phyloP scores from a whole-genome alignment of 2,888 invertebrate species.

The Hemaris fuciformis region DNA sequence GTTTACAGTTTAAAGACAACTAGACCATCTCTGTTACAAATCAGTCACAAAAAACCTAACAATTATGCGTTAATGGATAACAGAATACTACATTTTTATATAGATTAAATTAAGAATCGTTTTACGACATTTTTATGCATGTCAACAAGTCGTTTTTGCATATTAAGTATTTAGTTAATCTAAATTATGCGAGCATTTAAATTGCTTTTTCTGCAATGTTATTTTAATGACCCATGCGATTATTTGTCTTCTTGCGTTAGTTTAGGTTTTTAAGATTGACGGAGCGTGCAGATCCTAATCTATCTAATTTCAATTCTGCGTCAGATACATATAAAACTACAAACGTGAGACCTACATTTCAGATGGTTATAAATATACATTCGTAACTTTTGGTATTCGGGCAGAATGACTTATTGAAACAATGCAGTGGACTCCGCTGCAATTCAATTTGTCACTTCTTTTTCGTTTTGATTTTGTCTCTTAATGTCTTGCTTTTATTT shows the following conservation, averaged over 20 bases:
- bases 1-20: neutral
- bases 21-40: too few relatives aligned
- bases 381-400: conserved; percentile 26
- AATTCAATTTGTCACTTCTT: conserved; percentile 23
- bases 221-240: neutral
- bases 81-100: neutral
- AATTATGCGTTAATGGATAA: neutral
- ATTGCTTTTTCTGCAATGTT: neutral
- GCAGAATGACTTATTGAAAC: conserved; percentile 26
- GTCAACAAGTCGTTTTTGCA: neutral
- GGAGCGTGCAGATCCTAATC: conserved; percentile 16
- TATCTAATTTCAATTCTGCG: conserved; percentile 22
- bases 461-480: neutral
- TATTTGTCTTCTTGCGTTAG: conserved; percentile 4
- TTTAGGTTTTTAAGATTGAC: conserved; percentile 4
- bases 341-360: conserved; percentile 40
- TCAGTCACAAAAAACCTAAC: neutral
- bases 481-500: neutral
- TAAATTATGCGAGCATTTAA: neutral
- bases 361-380: conserved; percentile 34
- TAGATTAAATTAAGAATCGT: conserved; percentile 1
- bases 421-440: conserved; percentile 29
- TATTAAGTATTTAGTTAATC: neutral
- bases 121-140: neutral
- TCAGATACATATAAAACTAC: conserved; percentile 21